Base-by-base conservation (phyloP, 1,140 invertebrate genomes). In the Plutomurus gul region DNA sequence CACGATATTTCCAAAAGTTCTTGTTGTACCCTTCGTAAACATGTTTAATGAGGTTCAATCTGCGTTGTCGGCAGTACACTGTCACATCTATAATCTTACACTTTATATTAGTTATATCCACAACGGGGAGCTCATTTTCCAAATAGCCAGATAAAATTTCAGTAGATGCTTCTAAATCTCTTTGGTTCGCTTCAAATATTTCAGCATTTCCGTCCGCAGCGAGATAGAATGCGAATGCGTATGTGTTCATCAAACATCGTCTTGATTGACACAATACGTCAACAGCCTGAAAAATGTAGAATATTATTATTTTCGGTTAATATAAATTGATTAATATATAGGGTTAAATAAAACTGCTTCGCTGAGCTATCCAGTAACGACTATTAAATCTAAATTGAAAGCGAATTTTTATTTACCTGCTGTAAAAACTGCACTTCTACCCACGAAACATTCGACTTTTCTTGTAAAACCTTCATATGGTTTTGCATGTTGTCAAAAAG, bases 21-120 rank as follows among this genome's bases (percentile, higher is more conserved):
- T 96, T 97, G 86, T 99, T 96, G 86, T 98, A 98, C 75, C 97
- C 97, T 90, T 99, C 97, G 85, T 98, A 93, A 37, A 99, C 97
- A 87, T 99, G 97, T 87, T 97, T 94, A 79, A 98, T 88, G 76
- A 99, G 88, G 78, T 96, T 95, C 88, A 95, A 95, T 82, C 96
- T 91, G 84, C 97, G 90, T 86, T 93, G 95, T 87, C 99, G 96
- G 89, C 97, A 99, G 87, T 99, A 99, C 89, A 96, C 1, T 1
- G 5, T 33, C 0, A n/a, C 25, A 5, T 79, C 10, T 1, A 40
- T 7, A 3, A 79, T n/a, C 72, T 79, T 18, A 4, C 65, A 77
- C n/a, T 43, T 36, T 46, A 1, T n/a, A n/a, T 46, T n/a, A 46
- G 20, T 3, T 16, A 46, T n/a, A n/a, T n/a, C n/a, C n/a, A n/a